Evolutionary conservation across 2,797 vertebrate species (phyloP).

Genomic region (Argyrosomus regius): DNA sequence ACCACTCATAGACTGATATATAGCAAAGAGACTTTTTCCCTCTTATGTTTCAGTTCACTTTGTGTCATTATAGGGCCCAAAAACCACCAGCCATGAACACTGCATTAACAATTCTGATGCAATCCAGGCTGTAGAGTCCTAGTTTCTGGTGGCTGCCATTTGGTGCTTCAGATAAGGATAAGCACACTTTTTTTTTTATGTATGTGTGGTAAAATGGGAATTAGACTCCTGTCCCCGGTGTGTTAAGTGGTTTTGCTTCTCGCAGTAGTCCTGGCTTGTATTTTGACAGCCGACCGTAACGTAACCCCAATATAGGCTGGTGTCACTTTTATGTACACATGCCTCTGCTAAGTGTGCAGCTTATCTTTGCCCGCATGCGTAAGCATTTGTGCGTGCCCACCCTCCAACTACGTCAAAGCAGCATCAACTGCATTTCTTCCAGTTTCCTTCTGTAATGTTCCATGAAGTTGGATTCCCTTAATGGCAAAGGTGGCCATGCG

Average conservation of each 20-base stretch:
- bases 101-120: neutral
- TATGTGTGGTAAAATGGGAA: conserved; percentile 4
- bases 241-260: neutral
- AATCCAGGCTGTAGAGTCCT: neutral
- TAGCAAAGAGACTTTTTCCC: neutral
- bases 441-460: conserved; percentile 60
- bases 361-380: conserved; percentile 68
- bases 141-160: neutral
- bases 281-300: conserved; percentile 14
- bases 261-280: neutral
- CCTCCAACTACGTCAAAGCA: conserved; percentile 60
- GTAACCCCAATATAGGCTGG: conserved; percentile 29
- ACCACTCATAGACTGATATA: neutral
- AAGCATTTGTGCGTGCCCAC: conserved; percentile 10
- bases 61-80: neutral
- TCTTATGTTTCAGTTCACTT: conserved; percentile 1
- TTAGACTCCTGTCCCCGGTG: neutral
- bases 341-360: conserved; percentile 50
- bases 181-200: neutral
- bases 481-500: conserved; percentile 57
- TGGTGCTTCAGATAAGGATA: conserved; percentile 16
- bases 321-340: conserved; percentile 59
- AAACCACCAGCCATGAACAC: neutral
- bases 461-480: conserved; percentile 67
- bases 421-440: conserved; percentile 49